phyloP scores from a whole-genome alignment of 2,797 vertebrate genomes.

The Serranus cabrilla region DNA sequence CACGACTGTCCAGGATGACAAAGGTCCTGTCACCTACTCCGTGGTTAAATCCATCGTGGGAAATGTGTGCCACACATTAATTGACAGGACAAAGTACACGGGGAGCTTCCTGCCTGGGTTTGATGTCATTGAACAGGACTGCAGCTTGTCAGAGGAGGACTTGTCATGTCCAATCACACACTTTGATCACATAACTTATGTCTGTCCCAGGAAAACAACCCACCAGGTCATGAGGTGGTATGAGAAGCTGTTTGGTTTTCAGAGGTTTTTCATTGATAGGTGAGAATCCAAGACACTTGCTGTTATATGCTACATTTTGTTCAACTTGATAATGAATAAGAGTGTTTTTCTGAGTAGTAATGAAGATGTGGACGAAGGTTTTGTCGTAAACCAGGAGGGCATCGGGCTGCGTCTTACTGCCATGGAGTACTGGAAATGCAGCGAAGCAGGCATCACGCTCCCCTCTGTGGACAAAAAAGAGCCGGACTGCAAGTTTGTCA shows the following conservation, averaged over 20 bases:
- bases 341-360: conserved; percentile 72
- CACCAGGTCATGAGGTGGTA: conserved; percentile 90
- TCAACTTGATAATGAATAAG: not conserved
- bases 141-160: conserved; percentile 9
- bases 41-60: conserved; percentile 89
- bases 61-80: conserved; percentile 92
- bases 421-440: conserved; percentile 83
- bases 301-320: not conserved
- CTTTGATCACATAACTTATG: conserved; percentile 94
- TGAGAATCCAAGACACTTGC: conserved; percentile 52
- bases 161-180: conserved; percentile 82
- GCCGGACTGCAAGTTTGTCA: conserved; percentile 89
- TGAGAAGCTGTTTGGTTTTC: conserved; percentile 88
- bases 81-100: conserved; percentile 87
- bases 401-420: conserved; percentile 91
- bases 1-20: conserved; percentile 82
- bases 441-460: conserved; percentile 72
- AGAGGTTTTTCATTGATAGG: conserved; percentile 88
- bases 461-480: conserved; percentile 70
- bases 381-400: conserved; percentile 82
- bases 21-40: conserved; percentile 86
- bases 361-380: conserved; percentile 84
- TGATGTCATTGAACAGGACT: conserved; percentile 47
- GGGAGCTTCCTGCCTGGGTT: conserved; percentile 93
- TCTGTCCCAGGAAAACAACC: conserved; percentile 83